A percentile compares a stretch with the other conserved stretches of the same genome.
phyloP scores from a whole-genome alignment of 2,113 vertebrate species.

The Madoqua kirkii region DNA sequence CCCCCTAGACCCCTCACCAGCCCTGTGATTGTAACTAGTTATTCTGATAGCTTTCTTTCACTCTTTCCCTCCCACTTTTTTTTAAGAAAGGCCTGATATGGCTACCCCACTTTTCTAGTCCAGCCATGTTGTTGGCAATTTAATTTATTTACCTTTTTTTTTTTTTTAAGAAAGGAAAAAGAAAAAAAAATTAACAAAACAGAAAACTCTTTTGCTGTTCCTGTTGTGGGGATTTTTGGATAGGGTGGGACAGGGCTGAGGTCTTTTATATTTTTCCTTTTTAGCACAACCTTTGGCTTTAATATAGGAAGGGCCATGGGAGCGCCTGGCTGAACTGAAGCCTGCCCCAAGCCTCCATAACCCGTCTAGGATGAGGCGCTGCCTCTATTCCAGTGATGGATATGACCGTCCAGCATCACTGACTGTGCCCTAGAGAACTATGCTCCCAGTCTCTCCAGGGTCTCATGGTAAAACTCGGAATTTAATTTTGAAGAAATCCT shows the following conservation, averaged over 20 bases:
- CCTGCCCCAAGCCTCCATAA: not conserved
- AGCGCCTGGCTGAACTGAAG: not conserved
- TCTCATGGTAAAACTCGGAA: not conserved
- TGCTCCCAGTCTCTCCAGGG: not conserved
- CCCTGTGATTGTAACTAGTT: constrained; percentile 66
- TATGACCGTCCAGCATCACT: not conserved
- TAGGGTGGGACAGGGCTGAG: constrained; percentile 44
- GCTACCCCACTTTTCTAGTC: constrained; percentile 11
- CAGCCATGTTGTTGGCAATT: constrained; percentile 61
- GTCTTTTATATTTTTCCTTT: constrained; percentile 41
- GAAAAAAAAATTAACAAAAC: constrained; percentile 54
- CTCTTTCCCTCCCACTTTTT: not conserved
- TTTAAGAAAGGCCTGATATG: constrained; percentile 57
- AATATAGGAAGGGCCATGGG: constrained; percentile 12
- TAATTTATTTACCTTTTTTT: constrained; percentile 81
- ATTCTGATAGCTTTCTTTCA: constrained; percentile 59
- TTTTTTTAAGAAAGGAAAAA: constrained; percentile 59
- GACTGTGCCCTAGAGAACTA: not conserved
- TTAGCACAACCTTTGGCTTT: constrained; percentile 53
- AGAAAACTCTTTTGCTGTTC: constrained; percentile 50
- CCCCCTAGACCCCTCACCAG: not conserved
- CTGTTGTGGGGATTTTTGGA: constrained; percentile 51
- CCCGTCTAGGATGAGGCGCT: not conserved
- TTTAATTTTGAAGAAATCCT: constrained; percentile 2
- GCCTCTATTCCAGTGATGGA: not conserved